These are phyloP conservation scores for Atlantisia rogersi DNA, from an alignment of 2,113 vertebrate genomes.

Conservation along the genomic window DNA sequence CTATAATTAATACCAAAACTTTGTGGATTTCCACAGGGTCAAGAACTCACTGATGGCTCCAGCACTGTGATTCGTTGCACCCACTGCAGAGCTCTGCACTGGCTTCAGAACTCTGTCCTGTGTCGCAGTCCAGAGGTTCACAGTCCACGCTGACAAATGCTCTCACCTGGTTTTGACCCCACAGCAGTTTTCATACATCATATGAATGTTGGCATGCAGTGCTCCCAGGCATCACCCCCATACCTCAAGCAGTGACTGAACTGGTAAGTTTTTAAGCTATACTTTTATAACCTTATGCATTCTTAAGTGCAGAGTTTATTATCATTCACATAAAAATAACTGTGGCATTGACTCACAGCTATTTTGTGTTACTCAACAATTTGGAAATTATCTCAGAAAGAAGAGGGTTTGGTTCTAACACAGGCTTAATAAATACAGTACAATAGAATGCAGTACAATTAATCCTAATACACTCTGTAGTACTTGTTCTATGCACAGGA, in stretches of 20 bases:
- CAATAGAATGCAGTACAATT: background rate
- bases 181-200: no score
- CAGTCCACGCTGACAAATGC: no score
- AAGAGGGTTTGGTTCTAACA: background rate
- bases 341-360: background rate
- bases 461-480: background rate
- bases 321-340: background rate
- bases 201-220: no score
- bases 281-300: background rate
- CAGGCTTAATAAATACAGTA: background rate
- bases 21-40: background rate
- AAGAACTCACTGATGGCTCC: background rate
- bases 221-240: background rate
- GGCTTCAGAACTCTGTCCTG: background rate
- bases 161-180: background rate
- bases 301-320: background rate
- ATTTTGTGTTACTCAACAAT: background rate
- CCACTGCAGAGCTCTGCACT: background rate
- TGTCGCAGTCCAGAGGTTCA: background rate
- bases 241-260: background rate
- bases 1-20: background rate
- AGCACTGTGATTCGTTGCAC: background rate
- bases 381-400: background rate
- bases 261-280: background rate
- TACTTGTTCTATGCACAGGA: background rate